phyloP scores from a whole-genome alignment of 2,797 vertebrate genomes.

The Neosilurus hyrtlii region DNA sequence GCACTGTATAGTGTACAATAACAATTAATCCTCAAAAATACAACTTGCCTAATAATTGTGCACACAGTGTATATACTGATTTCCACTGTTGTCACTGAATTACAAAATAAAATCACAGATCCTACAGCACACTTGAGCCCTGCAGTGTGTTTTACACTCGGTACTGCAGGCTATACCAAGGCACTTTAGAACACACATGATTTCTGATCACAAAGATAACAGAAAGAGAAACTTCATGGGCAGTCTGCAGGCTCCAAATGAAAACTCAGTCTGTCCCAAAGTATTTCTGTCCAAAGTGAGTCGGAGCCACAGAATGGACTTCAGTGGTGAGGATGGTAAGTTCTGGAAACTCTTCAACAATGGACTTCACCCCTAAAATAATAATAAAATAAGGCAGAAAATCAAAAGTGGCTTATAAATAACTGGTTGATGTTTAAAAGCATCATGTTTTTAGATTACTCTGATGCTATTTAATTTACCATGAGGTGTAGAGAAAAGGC shows the following conservation, averaged over 20 bases:
- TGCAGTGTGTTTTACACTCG: neutral
- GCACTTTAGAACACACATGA: neutral
- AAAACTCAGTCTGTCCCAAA: constrained; percentile 87
- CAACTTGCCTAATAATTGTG: too few relatives aligned
- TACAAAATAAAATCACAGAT: neutral
- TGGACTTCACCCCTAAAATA: constrained; percentile 88
- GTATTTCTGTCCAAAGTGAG: constrained; percentile 96
- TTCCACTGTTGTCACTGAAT: neutral
- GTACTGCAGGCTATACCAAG: neutral
- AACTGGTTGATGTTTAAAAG: too few relatives aligned
- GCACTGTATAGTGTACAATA: too few relatives aligned
- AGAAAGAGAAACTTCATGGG: neutral
- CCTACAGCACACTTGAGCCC: neutral
- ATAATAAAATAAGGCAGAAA: neutral
- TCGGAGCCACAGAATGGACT: constrained; percentile 92
- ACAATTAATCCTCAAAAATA: too few relatives aligned
- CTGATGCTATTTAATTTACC: constrained; percentile 76
- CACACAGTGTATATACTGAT: neutral
- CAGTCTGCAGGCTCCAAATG: neutral
- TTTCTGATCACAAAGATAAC: neutral
- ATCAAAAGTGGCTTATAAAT: neutral
- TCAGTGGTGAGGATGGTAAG: constrained; percentile 97
- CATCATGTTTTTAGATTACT: neutral
- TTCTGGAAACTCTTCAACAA: constrained; percentile 97
- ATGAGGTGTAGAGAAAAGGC: constrained; percentile 93